Base-by-base conservation (phyloP, 2,113 vertebrate species). In the Naja naja region DNA sequence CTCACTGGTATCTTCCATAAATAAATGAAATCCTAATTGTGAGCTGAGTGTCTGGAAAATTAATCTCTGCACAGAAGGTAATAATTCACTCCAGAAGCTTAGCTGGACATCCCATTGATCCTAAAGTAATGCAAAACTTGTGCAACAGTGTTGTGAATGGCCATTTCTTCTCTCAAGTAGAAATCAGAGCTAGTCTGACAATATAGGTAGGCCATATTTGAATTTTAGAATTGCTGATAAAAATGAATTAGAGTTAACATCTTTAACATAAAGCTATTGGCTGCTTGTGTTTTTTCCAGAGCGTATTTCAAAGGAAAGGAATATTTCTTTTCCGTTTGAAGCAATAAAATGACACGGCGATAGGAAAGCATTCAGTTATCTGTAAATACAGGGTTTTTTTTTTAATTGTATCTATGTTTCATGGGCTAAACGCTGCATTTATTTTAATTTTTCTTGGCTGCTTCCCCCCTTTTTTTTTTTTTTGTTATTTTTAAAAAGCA, bases 401-500 rank as follows among this genome's bases (percentile, higher is more conserved):
- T 49, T 49, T 9, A 49, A 49, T 12, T 94, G 94, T 86, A 92
- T 93, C 90, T 93, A 47, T 0, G 90, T 94, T 85, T 4, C 95
- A n/a, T 90, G 89, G 91, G 92, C 86, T 96, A 94, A 96, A 97
- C 95, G 92, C 95, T 96, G 94, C 2, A 3, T 53, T 39, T 86
- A 89, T 96, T 97, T 97, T 96, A 97, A 97, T 97, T 95, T 96
- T 87, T 43, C 47, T 6, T 64, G 89, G 1, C 54, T 69, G n/a
- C 22, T 64, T 87, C 96, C 95, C 49, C 25, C 96, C 96, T 95
- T 49, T 7, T 49, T 7, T 49, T 7, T 49, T 23, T 92, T 96
- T 90, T 39, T 39, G 97, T 97, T 98, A 95, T 97, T 93, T 96
- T 95, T 86, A 43, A 97, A 81, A 43, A 97, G 96, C 97, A 96